These are phyloP conservation scores for Brachyopa scutellaris DNA, from an alignment of 2,888 invertebrate genomes.

Conservation along the genomic window DNA sequence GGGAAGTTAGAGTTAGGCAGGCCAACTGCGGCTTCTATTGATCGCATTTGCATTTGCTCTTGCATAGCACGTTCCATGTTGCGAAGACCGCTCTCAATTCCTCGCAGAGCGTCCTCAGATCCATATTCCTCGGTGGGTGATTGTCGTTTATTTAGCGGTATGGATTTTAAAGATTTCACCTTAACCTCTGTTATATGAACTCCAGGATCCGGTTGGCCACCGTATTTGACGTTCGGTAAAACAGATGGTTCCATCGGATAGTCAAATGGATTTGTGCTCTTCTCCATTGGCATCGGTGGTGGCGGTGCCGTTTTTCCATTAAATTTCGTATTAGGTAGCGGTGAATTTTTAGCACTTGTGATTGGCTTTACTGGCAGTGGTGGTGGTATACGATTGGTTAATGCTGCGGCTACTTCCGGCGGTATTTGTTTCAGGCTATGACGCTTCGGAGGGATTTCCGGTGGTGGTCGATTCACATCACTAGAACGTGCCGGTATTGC, in stretches of 20 bases:
- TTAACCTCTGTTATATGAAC: slow-evolving; percentile 34
- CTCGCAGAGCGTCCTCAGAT: slow-evolving; percentile 81
- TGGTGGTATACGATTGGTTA: slow-evolving; percentile 76
- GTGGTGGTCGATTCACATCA: slow-evolving; percentile 78
- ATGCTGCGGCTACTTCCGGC: slow-evolving; percentile 74
- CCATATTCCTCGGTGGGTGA: slow-evolving; percentile 81
- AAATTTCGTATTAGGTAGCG: slow-evolving; percentile 78
- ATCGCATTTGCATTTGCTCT: slow-evolving; percentile 81
- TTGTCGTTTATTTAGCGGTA: slow-evolving; percentile 23
- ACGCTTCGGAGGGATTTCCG: slow-evolving; percentile 82
- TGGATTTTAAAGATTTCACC: slow-evolving; percentile 51
- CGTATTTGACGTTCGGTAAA: slow-evolving; percentile 34
- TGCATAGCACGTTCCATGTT: slow-evolving; percentile 82
- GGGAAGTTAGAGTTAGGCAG: slow-evolving; percentile 70
- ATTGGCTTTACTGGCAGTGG: slow-evolving; percentile 80
- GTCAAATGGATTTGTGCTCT: slow-evolving; percentile 80
- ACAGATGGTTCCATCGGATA: slow-evolving; percentile 31
- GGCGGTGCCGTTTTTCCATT: slow-evolving; percentile 77
- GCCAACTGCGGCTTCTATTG: slow-evolving; percentile 78
- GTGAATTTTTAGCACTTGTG: slow-evolving; percentile 80
- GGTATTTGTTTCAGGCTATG: slow-evolving; percentile 79
- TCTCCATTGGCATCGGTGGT: slow-evolving; percentile 76
- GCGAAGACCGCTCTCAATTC: slow-evolving; percentile 81
- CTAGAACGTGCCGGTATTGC: slow-evolving; percentile 80
- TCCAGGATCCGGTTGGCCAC: slow-evolving; percentile 19